Evolutionary conservation across 2,113 vertebrate genomes (phyloP).

Genomic region (Isichthys henryi): DNA sequence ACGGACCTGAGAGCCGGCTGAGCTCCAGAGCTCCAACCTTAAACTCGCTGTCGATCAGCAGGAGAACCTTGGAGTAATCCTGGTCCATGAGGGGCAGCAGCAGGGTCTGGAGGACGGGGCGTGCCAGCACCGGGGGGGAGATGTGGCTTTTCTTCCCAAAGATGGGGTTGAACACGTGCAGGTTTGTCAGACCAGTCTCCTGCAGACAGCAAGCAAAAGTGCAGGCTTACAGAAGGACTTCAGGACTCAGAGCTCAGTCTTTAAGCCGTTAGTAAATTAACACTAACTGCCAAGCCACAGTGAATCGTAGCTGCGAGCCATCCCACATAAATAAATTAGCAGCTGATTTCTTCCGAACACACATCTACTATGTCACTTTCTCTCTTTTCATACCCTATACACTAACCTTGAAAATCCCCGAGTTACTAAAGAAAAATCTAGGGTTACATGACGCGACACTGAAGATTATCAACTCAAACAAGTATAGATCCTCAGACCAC

Average conservation of each 20-base stretch:
- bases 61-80: constrained; percentile 88
- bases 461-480: neutral
- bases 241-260: neutral
- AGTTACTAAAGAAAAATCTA: neutral
- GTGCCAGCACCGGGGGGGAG: constrained; percentile 70
- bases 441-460: neutral
- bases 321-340: neutral
- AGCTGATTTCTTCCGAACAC: neutral
- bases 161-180: constrained; percentile 95
- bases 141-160: constrained; percentile 91
- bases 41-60: constrained; percentile 84
- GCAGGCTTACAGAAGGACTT: neutral
- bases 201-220: constrained; percentile 34
- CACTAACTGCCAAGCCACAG: neutral
- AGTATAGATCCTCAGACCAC: neutral
- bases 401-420: neutral
- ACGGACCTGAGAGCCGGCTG: neutral
- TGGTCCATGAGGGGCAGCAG: constrained; percentile 91
- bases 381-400: neutral
- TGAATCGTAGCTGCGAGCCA: neutral
- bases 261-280: neutral
- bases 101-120: constrained; percentile 80
- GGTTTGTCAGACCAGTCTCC: constrained; percentile 76
- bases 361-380: neutral
- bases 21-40: constrained; percentile 63